Base-by-base conservation (phyloP, 2,113 vertebrate species). In the Ochotona curzoniae region DNA sequence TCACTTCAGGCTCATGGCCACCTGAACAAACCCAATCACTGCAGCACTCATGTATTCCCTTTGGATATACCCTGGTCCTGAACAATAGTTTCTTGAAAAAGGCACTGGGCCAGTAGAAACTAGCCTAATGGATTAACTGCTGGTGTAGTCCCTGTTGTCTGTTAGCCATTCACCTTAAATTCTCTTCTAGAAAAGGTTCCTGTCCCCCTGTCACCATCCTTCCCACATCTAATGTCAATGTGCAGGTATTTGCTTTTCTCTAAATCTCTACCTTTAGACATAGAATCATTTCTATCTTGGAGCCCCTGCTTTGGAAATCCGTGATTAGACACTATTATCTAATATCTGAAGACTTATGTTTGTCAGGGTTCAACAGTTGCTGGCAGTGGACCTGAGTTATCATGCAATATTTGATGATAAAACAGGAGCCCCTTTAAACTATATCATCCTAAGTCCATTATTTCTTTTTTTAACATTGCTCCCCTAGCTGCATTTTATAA, bases 211-310 rank as follows among this genome's bases (percentile, higher is more conserved):
- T 57, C 54, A 14, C 54, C 54, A 57, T 18, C 54, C 54, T 18
- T 17, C 14, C 4, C 21, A 51, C 8, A 60, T 8, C 8, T 67
- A 44, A 44, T 44, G 38, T 6, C 38, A 44, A 44, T 44, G 38
- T 44, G 12, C 67, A 89, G 15, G 35, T 51, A n/a, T 54, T 63
- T 2, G 25, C 14, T 83, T 49, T 57, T 76, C n/a, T 87, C 28
- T 88, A 87, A 76, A 44, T 67, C 57, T 86, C 57, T 83, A 86
- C 23, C 84, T 88, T 78, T 74, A 70, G 74, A n/a, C 25, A 88
- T 25, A 63, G 17, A 83, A 89, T 13, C 47, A 18, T 60, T 70
- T 60, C 12, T 74, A n/a, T 83, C 8, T 89, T 26, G 20, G n/a
- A 89, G 20, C 57, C 7, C 64, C 54, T 95, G 63, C 47, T 89